Conservation (phyloP, 2,888 invertebrate genomes). For the Microplitis deprimator region DNA sequence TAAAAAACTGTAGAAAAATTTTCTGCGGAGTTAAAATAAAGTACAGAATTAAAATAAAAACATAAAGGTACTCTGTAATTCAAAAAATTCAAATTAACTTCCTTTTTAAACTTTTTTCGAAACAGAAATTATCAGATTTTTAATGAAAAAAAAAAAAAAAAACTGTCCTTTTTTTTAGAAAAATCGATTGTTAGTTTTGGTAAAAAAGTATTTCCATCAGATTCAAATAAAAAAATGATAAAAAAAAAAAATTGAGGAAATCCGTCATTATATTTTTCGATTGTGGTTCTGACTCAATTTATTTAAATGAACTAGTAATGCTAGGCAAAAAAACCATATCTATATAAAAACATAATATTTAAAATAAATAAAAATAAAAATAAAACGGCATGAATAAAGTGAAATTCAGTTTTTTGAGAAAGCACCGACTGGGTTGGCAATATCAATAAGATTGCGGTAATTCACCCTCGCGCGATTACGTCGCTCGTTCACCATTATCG, state of each 20-base stretch:
- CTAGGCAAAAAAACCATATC: not conserved
- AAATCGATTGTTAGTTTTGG: not conserved
- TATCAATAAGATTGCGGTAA: constrained; percentile 63
- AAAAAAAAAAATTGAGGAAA: constrained; percentile 11
- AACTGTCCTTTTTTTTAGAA: too few species aligned
- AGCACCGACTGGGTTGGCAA: constrained; percentile 45
- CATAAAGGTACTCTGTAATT: too few species aligned
- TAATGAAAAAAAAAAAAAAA: too few species aligned
- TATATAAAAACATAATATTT: not conserved
- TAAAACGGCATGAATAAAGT: constrained; percentile 33
- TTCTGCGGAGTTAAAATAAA: too few species aligned
- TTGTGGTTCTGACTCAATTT: not conserved
- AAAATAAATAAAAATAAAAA: constrained; percentile 29
- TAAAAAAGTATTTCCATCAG: not conserved
- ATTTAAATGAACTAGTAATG: not conserved
- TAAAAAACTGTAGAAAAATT: too few species aligned
- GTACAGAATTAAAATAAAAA: too few species aligned
- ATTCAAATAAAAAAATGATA: not conserved
- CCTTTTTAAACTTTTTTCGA: too few species aligned
- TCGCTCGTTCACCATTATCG: constrained; percentile 56
- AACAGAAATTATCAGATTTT: too few species aligned
- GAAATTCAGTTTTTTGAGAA: not conserved
- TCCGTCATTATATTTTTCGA: not conserved
- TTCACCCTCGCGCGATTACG: constrained; percentile 28
- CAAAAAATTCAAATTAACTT: too few species aligned